Base-by-base conservation (phyloP, 2,888 invertebrate species). In the Nephrotoma flavescens region DNA sequence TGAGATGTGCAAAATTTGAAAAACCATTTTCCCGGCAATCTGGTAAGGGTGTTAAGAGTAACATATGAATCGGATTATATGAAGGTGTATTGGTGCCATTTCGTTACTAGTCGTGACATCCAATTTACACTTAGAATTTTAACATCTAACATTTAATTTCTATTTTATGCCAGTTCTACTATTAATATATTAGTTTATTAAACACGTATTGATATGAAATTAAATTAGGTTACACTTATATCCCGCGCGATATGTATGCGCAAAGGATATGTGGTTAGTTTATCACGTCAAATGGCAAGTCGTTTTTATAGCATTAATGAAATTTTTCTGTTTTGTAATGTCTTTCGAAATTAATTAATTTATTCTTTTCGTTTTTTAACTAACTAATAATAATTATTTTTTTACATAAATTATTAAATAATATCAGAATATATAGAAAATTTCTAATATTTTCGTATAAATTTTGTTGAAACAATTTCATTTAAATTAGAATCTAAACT, bases 401-500 rank as follows among this genome's bases (percentile, higher is more conserved):
- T 31, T 31, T 31, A 31, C 31, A 52, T 52, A 71, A 31, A 71
- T 71, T 71, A 71, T 31, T 71, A 71, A 71, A 71, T 71, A 71
- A 71, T 57, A 57, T 71, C 19, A 31, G 19, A 71, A 9, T 31
- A 71, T 57, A 31, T 9, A 9, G 11, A 71, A 6, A 31, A 31
- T 19, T 71, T 71, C 84, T 84, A 84, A 84, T 42, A 84, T 84
- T 84, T 84, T 84, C 84, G 41, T 15, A 84, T 84, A 42, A 84
- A 84, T 42, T 84, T 84, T 84, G 84, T 42, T 84, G 42, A 42
- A 84, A 84, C 84, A 84, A 84, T 84, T 84, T 84, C 84, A 42
- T 84, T 84, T 84, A 84, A 84, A 84, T 84, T 84, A 42, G 84
- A 84, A 84, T 84, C 84, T 42, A 84, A 84, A 42, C 84, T 84